Evolutionary conservation across 2,888 invertebrate genomes (phyloP).

Genomic region (Autographa gamma): DNA sequence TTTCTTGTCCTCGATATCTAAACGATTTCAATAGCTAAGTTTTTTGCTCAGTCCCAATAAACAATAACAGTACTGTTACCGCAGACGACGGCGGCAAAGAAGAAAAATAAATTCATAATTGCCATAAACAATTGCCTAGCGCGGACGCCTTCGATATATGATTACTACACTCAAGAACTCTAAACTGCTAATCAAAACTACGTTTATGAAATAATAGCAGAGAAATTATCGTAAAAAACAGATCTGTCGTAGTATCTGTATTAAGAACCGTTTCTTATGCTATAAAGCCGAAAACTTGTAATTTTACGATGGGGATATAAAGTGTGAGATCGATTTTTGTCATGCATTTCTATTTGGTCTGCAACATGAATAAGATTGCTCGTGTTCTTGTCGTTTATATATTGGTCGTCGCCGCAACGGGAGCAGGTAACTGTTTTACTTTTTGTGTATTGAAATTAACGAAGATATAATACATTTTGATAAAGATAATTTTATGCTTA

Average conservation of each 20-base stretch:
- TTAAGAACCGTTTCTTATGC: conserved; percentile 76
- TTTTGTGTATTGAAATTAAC: conserved; percentile 20
- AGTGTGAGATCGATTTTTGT: conserved; percentile 65
- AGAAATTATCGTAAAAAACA: conserved; percentile 71
- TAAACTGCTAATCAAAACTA: conserved; percentile 48
- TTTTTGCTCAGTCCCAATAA: conserved; percentile 28
- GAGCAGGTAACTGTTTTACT: conserved; percentile 63
- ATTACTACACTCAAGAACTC: conserved; percentile 51
- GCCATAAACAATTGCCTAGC: conserved; percentile 59
- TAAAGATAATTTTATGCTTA: conserved; percentile 15
- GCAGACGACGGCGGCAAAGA: conserved; percentile 28
- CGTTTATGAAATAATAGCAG: conserved; percentile 67
- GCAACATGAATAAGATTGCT: conserved; percentile 70
- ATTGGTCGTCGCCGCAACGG: conserved; percentile 49
- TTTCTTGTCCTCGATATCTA: conserved; percentile 5
- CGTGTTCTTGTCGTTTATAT: conserved; percentile 55
- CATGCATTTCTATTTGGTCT: conserved; percentile 72
- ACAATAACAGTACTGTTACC: conserved; percentile 55
- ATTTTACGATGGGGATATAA: conserved; percentile 76
- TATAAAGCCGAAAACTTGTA: conserved; percentile 71
- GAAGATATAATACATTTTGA: conserved; percentile 14
- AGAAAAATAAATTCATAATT: conserved; percentile 60
- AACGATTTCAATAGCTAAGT: conserved; percentile 26
- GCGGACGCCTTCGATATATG: conserved; percentile 48
- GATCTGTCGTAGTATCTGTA: conserved; percentile 72